A percentile compares a stretch with the other conserved stretches of the same genome.
Conservation (phyloP, 2,888 invertebrate genomes). For the Phytoseiulus persimilis region DNA sequence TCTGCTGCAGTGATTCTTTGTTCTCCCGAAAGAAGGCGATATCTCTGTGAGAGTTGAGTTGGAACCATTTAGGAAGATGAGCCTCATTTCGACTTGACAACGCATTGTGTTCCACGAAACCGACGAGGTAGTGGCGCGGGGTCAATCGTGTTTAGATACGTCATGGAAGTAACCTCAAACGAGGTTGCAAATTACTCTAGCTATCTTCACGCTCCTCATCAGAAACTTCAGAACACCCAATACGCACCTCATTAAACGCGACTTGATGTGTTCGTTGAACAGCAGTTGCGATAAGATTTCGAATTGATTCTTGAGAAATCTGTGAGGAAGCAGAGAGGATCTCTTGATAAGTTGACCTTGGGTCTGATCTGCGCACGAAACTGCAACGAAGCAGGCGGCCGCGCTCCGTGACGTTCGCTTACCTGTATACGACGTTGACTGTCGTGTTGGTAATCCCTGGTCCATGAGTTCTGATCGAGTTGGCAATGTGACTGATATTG, state of each 20-base stretch:
- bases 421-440: conserved; percentile 48
- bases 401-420: neutral
- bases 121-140: too few relatives aligned
- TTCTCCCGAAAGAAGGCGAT: conserved; percentile 71
- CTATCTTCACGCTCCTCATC: too few relatives aligned
- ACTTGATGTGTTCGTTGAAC: conserved; percentile 95
- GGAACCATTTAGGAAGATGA: neutral
- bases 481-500: conserved; percentile 86
- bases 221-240: too few relatives aligned
- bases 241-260: conserved; percentile 65
- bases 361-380: conserved; percentile 30
- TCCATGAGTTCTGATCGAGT: conserved; percentile 92
- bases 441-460: conserved; percentile 92
- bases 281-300: conserved; percentile 91
- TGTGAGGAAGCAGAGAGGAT: conserved; percentile 50
- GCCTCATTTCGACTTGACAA: too few relatives aligned
- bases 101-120: too few relatives aligned
- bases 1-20: conserved; percentile 49
- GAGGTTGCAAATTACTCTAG: too few relatives aligned
- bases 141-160: too few relatives aligned
- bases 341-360: conserved; percentile 53
- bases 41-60: conserved; percentile 55
- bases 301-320: conserved; percentile 84
- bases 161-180: too few relatives aligned
- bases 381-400: neutral